Conservation (phyloP, 23 tunicate genomes). For the Oikopleura vanhoeffeni region DNA sequence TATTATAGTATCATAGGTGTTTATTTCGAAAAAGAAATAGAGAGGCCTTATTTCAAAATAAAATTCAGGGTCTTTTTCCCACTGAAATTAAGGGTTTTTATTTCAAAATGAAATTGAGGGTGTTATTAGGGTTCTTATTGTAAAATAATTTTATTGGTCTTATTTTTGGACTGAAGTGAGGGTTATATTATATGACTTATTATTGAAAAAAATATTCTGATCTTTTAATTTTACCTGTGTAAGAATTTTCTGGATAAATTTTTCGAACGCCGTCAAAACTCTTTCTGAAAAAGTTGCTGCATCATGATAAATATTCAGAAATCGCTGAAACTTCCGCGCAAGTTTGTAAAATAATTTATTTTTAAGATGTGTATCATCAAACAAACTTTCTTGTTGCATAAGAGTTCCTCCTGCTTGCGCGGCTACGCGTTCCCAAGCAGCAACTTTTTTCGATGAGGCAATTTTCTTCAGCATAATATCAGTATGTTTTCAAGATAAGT, state of each 20-base stretch:
- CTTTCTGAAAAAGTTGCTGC: slow-evolving; percentile 47
- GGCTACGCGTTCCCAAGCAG: slow-evolving; percentile 46
- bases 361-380: slow-evolving; percentile 53
- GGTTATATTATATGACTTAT: too few species aligned
- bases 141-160: too few species aligned
- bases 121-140: too few species aligned
- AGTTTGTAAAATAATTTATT: slow-evolving; percentile 52
- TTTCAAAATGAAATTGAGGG: too few species aligned
- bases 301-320: slow-evolving; percentile 11
- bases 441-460: slow-evolving; percentile 41
- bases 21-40: too few species aligned
- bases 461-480: slow-evolving; percentile 37
- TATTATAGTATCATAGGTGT: too few species aligned
- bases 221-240: slow-evolving; percentile 69
- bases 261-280: slow-evolving; percentile 61
- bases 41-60: too few species aligned
- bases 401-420: slow-evolving; percentile 63
- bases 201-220: slow-evolving; percentile 40
- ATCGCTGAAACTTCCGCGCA: slow-evolving; percentile 9
- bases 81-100: too few species aligned
- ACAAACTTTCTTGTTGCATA: slow-evolving; percentile 61
- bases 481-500: background rate
- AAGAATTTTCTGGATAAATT: slow-evolving; percentile 32
- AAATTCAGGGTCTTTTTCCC: too few species aligned
- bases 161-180: too few species aligned